Evolutionary conservation across 2,888 invertebrate genomes (phyloP).

Genomic region (Tridacna gigas): DNA sequence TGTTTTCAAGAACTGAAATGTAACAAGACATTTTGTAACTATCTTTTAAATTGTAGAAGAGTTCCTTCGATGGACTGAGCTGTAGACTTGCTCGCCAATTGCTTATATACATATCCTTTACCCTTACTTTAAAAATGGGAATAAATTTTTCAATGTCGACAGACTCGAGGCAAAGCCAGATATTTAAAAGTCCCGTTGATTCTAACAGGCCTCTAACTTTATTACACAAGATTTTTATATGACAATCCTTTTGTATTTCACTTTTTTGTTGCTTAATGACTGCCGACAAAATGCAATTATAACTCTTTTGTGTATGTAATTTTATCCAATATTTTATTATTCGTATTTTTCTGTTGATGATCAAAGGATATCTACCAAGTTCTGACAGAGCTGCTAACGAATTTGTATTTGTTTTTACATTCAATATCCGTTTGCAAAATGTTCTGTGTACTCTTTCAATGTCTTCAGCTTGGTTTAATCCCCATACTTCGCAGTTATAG

Average conservation of each 20-base stretch:
- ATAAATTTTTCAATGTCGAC: conserved; percentile 5
- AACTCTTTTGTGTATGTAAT: not conserved
- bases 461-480: conserved; percentile 3
- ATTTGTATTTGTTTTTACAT: conserved; percentile 5
- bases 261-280: conserved; percentile 14
- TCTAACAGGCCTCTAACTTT: not conserved
- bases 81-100: conserved; percentile 7
- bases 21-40: no score
- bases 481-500: conserved; percentile 8
- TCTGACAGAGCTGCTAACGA: not conserved
- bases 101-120: conserved; percentile 20
- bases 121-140: conserved; percentile 13
- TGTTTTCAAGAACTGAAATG: no score
- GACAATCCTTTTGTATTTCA: not conserved
- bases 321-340: conserved; percentile 21
- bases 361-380: conserved; percentile 11
- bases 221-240: not conserved
- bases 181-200: conserved; percentile 1
- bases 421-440: conserved; percentile 29
- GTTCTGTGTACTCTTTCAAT: conserved; percentile 31
- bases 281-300: not conserved
- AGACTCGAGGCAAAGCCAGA: conserved; percentile 32
- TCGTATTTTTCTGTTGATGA: not conserved
- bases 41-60: no score
- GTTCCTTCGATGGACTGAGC: not conserved